phyloP scores from a whole-genome alignment of 2,797 vertebrate genomes.

The Rhinophrynus dorsalis region DNA sequence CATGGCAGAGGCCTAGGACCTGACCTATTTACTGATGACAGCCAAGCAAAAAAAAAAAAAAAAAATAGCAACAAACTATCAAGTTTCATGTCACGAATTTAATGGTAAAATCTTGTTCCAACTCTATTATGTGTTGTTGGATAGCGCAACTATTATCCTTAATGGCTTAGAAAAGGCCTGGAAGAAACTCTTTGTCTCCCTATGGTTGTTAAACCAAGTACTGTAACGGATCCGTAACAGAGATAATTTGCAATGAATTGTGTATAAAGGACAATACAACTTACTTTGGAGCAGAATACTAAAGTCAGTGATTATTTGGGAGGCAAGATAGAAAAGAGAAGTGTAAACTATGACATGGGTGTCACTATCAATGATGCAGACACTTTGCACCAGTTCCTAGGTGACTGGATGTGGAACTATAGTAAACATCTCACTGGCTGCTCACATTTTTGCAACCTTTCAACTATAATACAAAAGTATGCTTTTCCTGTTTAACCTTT shows the following conservation, averaged over 20 bases:
- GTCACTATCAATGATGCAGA: constrained; percentile 21
- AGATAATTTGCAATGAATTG: constrained; percentile 46
- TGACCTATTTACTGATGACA: constrained; percentile 25
- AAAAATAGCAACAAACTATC: constrained; percentile 31
- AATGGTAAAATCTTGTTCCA: constrained; percentile 42
- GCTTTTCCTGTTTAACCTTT: too few relatives aligned
- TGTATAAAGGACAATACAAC: constrained; percentile 37
- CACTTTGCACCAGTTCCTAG: background rate
- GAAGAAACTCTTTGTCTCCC: constrained; percentile 48
- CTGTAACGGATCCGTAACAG: constrained; percentile 42
- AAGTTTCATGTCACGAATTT: constrained; percentile 46
- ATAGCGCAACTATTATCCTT: constrained; percentile 42
- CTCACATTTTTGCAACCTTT: too few relatives aligned
- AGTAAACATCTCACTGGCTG: background rate
- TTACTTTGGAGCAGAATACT: constrained; percentile 30
- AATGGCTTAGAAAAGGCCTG: constrained; percentile 38
- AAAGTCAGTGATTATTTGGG: constrained; percentile 26
- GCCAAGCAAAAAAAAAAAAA: constrained; percentile 18
- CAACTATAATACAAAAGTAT: too few relatives aligned
- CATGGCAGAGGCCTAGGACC: background rate
- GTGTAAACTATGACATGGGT: constrained; percentile 11
- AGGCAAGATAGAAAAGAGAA: background rate
- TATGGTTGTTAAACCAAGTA: constrained; percentile 49
- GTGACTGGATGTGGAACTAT: background rate
- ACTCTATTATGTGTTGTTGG: constrained; percentile 43